Conservation (phyloP, 2,888 invertebrate genomes). For the Epinotia nisella region DNA sequence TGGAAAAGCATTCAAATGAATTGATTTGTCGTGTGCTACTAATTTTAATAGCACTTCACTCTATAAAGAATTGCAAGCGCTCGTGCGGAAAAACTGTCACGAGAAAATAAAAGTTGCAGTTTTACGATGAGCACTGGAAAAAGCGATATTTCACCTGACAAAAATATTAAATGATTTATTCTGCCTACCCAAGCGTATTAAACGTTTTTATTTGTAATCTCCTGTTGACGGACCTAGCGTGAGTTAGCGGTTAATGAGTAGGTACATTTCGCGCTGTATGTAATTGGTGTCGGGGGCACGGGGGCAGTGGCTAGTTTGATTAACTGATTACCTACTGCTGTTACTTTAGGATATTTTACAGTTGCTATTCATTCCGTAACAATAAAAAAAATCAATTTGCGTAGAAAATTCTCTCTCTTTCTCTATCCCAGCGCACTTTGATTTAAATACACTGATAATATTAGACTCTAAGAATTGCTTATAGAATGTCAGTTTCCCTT, state of each 20-base stretch:
- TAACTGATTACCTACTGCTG: not conserved
- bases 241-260: slow-evolving; percentile 24
- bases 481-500: not conserved
- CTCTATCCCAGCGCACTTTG: not conserved
- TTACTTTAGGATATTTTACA: not conserved
- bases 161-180: slow-evolving; percentile 33
- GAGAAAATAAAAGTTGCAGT: slow-evolving; percentile 43
- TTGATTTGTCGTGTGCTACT: slow-evolving; percentile 40
- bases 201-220: slow-evolving; percentile 19
- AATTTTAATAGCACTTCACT: slow-evolving; percentile 40
- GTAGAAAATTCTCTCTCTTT: too few relatives aligned
- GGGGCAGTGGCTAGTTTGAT: slow-evolving; percentile 9
- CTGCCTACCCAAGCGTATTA: slow-evolving; percentile 12
- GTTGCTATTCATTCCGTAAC: too few relatives aligned
- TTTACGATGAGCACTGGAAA: slow-evolving; percentile 39
- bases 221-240: slow-evolving; percentile 22
- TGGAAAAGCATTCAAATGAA: slow-evolving; percentile 29
- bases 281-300: slow-evolving; percentile 28
- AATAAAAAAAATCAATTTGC: too few relatives aligned
- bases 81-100: slow-evolving; percentile 45
- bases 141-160: slow-evolving; percentile 36
- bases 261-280: slow-evolving; percentile 34
- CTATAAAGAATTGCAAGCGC: slow-evolving; percentile 33
- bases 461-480: not conserved
- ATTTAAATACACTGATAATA: not conserved